Percentiles rank a stretch among this genome's conserved stretches.
Conservation (phyloP, 2,113 vertebrate genomes). For the Microcebus ravelobensis region DNA sequence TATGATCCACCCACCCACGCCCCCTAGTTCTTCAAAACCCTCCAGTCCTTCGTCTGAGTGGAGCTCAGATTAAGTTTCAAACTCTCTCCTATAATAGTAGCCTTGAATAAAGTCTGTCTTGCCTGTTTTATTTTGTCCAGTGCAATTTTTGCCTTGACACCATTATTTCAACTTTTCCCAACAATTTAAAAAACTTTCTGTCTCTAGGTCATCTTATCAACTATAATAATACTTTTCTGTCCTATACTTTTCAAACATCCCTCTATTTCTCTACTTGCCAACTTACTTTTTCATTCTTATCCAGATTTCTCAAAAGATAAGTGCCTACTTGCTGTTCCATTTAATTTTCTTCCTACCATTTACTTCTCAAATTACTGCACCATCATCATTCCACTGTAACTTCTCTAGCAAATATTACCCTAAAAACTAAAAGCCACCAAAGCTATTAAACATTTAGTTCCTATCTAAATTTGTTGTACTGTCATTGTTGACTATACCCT, state of each 20-base stretch:
- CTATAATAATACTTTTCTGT: background rate
- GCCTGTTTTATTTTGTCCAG: background rate
- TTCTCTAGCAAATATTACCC: background rate
- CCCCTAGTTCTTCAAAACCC: background rate
- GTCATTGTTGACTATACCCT: background rate
- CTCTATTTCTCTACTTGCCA: background rate
- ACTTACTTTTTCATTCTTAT: background rate
- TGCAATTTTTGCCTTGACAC: background rate
- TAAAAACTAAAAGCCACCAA: background rate
- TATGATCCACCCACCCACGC: rapidly evolving
- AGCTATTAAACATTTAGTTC: background rate
- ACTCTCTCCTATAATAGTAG: background rate
- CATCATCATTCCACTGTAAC: background rate
- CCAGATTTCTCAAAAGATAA: background rate
- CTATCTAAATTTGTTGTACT: background rate
- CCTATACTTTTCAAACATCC: too few relatives aligned
- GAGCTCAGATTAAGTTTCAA: background rate
- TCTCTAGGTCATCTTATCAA: background rate
- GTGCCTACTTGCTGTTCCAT: background rate
- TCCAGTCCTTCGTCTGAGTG: background rate
- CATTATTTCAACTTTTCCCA: background rate
- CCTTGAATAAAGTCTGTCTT: background rate
- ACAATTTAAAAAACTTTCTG: background rate
- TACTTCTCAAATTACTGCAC: background rate
- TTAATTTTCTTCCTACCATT: background rate